Evolutionary conservation across 23 tunicate genomes (phyloP).

Genomic region (Trididemnum nubilum): DNA sequence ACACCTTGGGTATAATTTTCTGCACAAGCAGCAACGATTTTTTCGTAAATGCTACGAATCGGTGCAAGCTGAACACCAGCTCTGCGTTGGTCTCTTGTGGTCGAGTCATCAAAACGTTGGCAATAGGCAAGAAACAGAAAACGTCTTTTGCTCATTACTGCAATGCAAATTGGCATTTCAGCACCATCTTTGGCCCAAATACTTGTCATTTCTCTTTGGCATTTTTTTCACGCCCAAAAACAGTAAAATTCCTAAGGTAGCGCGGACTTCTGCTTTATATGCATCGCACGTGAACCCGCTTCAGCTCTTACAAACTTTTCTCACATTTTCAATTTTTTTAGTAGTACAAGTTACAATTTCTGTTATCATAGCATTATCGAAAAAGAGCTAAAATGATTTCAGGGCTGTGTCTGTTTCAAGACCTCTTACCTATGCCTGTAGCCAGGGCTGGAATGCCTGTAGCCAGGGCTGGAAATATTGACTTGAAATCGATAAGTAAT

Average conservation of each 20-base stretch:
- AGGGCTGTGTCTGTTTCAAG: slow-evolving; percentile 23
- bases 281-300: slow-evolving; percentile 18
- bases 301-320: slow-evolving; percentile 10
- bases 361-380: slow-evolving; percentile 16
- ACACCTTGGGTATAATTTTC: slow-evolving; percentile 15
- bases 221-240: slow-evolving; percentile 17
- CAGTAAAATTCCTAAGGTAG: slow-evolving; percentile 21
- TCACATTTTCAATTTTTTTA: slow-evolving; percentile 26
- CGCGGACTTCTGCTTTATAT: slow-evolving; percentile 17
- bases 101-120: slow-evolving; percentile 11
- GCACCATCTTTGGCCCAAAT: slow-evolving; percentile 21
- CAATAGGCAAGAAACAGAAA: slow-evolving; percentile 18
- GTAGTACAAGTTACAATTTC: slow-evolving; percentile 18
- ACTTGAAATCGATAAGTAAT: too few species aligned
- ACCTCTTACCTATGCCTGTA: slow-evolving; percentile 6
- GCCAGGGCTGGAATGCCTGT: too few species aligned
- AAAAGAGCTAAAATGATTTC: slow-evolving; percentile 30
- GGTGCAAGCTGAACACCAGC: slow-evolving; percentile 12
- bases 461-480: too few species aligned
- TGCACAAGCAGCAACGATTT: not conserved
- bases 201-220: too few species aligned
- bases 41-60: slow-evolving; percentile 8
- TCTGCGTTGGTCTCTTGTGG: slow-evolving; percentile 22
- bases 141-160: slow-evolving; percentile 1
- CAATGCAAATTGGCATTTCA: slow-evolving; percentile 8